Conservation (phyloP, 2,797 vertebrate species). For the Pteronotus mesoamericanus region DNA sequence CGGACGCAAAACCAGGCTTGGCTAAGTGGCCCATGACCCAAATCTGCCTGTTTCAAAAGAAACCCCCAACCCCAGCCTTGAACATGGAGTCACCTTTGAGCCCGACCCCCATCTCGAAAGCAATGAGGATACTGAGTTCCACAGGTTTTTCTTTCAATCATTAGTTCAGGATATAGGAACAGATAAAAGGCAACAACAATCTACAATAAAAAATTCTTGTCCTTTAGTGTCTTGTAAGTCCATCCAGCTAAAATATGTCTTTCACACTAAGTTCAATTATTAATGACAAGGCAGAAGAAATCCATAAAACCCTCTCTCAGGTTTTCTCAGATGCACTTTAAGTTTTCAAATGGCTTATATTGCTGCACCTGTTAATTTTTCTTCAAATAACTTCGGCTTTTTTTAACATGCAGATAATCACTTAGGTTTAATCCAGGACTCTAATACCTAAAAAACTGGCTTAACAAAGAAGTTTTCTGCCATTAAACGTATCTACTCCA, state of each 20-base stretch:
- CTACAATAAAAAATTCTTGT: background rate
- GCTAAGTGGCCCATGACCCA: background rate
- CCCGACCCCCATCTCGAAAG: background rate
- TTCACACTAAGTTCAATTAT: background rate
- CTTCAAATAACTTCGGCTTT: slow-evolving; percentile 35
- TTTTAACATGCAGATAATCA: slow-evolving; percentile 23
- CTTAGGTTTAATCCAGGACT: slow-evolving; percentile 1
- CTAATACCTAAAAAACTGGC: slow-evolving; percentile 9
- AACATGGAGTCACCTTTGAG: background rate
- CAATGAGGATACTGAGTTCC: background rate
- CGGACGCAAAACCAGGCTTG: background rate
- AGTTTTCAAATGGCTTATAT: slow-evolving; percentile 16
- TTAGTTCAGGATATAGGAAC: background rate
- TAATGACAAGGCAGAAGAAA: background rate
- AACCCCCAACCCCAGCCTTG: rapidly evolving
- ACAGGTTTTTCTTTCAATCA: background rate
- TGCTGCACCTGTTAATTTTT: slow-evolving; percentile 51
- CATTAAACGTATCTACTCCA: background rate
- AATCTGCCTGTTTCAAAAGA: background rate
- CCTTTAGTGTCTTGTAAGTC: background rate
- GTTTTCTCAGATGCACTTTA: slow-evolving; percentile 29
- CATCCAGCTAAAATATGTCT: background rate
- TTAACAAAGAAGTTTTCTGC: background rate
- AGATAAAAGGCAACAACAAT: background rate
- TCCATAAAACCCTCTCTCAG: background rate